These are phyloP conservation scores for Ophthalmolycus amberensis DNA, from an alignment of 2,113 vertebrate species.

Conservation along the genomic window DNA sequence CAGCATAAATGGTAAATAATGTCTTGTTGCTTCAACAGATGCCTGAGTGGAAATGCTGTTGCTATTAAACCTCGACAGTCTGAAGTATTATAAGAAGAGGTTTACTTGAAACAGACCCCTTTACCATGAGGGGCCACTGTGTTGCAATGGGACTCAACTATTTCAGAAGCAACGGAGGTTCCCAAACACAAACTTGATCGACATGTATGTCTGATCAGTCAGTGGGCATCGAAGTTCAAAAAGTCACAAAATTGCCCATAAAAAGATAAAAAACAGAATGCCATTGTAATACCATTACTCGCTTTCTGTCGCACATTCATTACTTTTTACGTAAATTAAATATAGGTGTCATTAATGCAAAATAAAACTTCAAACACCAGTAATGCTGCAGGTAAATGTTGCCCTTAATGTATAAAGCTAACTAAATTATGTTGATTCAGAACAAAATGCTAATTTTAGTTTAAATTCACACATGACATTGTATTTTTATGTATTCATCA, in stretches of 20 bases:
- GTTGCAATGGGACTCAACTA: not conserved
- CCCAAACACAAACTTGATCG: not conserved
- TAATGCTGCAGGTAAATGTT: not conserved
- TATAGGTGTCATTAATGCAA: too few species aligned
- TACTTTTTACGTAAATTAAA: too few species aligned
- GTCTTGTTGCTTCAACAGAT: conserved; percentile 57
- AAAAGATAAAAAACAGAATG: not conserved
- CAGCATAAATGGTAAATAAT: conserved; percentile 41
- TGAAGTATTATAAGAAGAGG: not conserved
- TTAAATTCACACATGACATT: not conserved
- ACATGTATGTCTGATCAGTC: not conserved
- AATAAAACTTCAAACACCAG: not conserved
- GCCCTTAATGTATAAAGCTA: not conserved
- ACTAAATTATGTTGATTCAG: not conserved
- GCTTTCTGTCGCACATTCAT: too few species aligned
- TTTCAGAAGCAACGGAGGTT: not conserved
- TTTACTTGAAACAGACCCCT: not conserved
- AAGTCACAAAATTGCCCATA: not conserved
- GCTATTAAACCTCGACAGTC: conserved; percentile 14
- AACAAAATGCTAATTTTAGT: not conserved
- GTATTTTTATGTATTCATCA: not conserved
- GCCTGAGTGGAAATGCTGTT: conserved; percentile 12
- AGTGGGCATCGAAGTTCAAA: not conserved
- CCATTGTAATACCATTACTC: not conserved
- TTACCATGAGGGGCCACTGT: not conserved